A percentile compares a stretch with the other conserved stretches of the same genome.
Conservation (phyloP, 2,113 vertebrate genomes). For the Alces alces region DNA sequence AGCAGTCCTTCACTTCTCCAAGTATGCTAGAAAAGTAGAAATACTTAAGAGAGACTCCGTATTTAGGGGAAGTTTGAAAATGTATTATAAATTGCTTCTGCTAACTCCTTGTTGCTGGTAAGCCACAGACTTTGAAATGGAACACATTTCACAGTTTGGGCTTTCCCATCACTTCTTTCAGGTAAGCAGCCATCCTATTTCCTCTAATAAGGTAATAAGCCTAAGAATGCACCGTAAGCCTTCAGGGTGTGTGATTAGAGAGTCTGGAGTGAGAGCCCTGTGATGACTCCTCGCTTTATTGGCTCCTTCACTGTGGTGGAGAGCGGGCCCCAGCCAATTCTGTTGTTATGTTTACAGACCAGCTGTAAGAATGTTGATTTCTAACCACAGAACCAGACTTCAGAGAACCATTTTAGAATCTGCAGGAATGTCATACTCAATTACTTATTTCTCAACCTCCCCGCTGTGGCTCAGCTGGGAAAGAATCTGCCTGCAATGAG, state of each 20-base stretch:
- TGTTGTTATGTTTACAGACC: background rate
- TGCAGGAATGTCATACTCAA: background rate
- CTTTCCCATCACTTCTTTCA: constrained; percentile 35
- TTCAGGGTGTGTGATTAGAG: background rate
- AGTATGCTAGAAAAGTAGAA: background rate
- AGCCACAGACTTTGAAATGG: constrained; percentile 48
- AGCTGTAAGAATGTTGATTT: background rate
- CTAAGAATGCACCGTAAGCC: background rate
- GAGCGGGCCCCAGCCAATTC: background rate
- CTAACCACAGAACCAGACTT: background rate
- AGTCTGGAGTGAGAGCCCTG: background rate
- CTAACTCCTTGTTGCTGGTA: constrained; percentile 9
- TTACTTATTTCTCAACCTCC: background rate
- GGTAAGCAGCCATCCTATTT: constrained; percentile 50
- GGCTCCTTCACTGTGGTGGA: background rate
- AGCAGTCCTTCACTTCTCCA: constrained; percentile 11
- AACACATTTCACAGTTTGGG: constrained; percentile 44
- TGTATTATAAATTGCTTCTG: constrained; percentile 1
- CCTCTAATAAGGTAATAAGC: constrained; percentile 44
- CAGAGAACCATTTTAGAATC: background rate
- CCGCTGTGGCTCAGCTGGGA: background rate
- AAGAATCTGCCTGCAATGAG: background rate
- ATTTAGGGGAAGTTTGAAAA: background rate
- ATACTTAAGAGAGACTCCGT: background rate
- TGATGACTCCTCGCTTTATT: too few relatives aligned